Conservation (phyloP, 2,113 vertebrate genomes). For the Anhinga anhinga region DNA sequence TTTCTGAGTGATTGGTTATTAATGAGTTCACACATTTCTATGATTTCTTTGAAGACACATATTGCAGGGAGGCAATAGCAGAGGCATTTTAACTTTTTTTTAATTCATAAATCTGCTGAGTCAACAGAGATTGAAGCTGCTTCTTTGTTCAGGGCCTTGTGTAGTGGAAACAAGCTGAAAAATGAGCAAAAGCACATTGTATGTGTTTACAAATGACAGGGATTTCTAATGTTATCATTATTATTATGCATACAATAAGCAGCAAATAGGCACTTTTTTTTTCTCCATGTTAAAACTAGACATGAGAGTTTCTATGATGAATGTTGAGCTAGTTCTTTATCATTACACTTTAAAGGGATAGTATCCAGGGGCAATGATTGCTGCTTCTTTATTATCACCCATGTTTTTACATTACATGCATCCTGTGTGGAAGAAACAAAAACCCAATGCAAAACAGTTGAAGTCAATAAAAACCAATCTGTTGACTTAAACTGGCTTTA, state of each 20-base stretch:
- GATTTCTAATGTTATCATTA: conserved; percentile 39
- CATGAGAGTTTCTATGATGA: conserved; percentile 54
- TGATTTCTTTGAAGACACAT: conserved; percentile 32
- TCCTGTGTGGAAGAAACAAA: neutral
- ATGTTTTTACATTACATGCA: conserved; percentile 29
- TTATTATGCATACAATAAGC: neutral
- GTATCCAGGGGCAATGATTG: conserved; percentile 55
- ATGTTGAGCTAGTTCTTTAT: conserved; percentile 43
- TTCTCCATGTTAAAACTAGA: conserved; percentile 16
- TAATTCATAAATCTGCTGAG: conserved; percentile 29
- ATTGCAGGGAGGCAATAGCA: conserved; percentile 53
- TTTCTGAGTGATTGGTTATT: conserved; percentile 54
- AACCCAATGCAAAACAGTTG: neutral
- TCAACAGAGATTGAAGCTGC: conserved; percentile 50
- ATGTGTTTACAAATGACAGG: conserved; percentile 67
- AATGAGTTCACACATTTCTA: conserved; percentile 74
- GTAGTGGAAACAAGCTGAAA: conserved; percentile 55
- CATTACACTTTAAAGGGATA: conserved; percentile 67
- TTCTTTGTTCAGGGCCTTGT: conserved; percentile 57
- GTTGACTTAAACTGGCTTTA: neutral
- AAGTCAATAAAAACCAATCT: neutral
- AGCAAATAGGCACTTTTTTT: conserved; percentile 2
- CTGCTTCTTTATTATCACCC: conserved; percentile 52
- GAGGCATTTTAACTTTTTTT: conserved; percentile 50
- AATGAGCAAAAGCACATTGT: conserved; percentile 78